Evolutionary conservation across 2,113 vertebrate species (phyloP), one percentile per base, ranked within the genome.

Genomic region (Erythrocercus mccallii): DNA sequence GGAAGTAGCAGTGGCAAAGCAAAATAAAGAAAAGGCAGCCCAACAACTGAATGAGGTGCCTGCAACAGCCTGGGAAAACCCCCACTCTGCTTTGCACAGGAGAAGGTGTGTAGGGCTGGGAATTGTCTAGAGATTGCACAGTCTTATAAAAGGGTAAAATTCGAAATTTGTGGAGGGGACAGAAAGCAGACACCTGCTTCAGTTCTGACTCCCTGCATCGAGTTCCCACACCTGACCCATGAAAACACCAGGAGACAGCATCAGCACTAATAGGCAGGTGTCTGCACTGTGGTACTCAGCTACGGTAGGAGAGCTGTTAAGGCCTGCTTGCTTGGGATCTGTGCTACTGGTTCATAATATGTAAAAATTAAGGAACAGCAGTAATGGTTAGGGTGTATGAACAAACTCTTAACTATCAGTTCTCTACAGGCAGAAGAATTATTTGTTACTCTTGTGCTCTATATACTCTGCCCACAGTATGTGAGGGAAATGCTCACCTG

Each of bases 41-140:
- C 10, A 33, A 33, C 8, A 40, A 62, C 31, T 31, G 22, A 65
- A 27, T 12, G 6, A 78, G 28, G 12, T 0, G 2, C 6, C n/a
- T 80, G 58, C 48, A 51, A 40, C 0, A 7, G 20, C 66, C 42
- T 72, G 37, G 50, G 64, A 61, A 82, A 90, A 3, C 2, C 8
- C 4, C 21, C 2, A 1, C 19, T 21, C 15, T 1, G 2, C 44
- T 47, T 53, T 0, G 0, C n/a, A 8, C 7, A 14, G 33, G 11
- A 40, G 31, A 6, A 42, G 22, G 38, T 6, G 16, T 58, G 30
- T 40, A 66, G 22, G 22, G 25, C 61, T 54, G 44, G 15, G 15
- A 79, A 24, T 12, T 11, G 25, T 4, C n/a, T 23, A 11, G 47
- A 79, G 15, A 15, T 27, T 38, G 25, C 22, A 38, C 0, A 0